phyloP scores from a whole-genome alignment of 2,113 vertebrate genomes.

The Pteropus alecto region DNA sequence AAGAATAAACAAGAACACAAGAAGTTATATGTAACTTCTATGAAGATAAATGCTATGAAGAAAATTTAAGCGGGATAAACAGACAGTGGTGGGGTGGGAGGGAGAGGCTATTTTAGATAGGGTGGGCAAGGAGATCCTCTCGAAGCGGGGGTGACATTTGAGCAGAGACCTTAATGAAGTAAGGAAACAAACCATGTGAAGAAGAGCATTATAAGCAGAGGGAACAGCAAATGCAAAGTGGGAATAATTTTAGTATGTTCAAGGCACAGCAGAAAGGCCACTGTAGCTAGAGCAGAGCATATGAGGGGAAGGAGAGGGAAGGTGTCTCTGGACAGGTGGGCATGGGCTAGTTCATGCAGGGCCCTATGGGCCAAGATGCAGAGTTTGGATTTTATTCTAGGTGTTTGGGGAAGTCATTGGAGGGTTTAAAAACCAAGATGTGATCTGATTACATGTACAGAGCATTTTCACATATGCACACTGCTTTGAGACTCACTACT shows the following conservation, averaged over 20 bases:
- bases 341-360: neutral
- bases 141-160: neutral
- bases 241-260: neutral
- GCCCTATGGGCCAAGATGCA: neutral
- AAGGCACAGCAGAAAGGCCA: neutral
- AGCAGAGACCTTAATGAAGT: neutral
- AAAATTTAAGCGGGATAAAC: neutral
- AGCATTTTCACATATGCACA: neutral
- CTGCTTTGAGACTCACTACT: neutral
- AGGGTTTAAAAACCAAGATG: neutral
- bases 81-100: neutral
- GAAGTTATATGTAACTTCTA: neutral
- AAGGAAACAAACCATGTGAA: neutral
- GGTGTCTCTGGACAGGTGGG: neutral
- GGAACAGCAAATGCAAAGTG: neutral
- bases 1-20: neutral
- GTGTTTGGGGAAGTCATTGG: neutral
- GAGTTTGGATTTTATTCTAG: neutral
- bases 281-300: neutral
- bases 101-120: neutral
- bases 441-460: neutral
- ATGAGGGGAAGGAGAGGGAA: too few species aligned
- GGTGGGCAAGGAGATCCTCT: neutral
- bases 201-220: neutral
- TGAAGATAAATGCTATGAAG: neutral